Conservation (phyloP, 2,888 invertebrate species). For the Electrophaes corylata region DNA sequence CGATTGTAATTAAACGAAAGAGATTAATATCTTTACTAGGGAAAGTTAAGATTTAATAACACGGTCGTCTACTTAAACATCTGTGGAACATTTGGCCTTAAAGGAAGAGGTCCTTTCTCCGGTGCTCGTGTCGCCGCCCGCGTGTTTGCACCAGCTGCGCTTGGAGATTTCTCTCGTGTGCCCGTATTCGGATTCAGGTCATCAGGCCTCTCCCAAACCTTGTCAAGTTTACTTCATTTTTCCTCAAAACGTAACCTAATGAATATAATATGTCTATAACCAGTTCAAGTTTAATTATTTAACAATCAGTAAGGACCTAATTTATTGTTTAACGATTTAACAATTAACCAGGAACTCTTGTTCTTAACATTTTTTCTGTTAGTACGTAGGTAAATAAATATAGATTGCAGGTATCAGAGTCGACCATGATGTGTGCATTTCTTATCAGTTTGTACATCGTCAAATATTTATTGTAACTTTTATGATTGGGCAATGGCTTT, state of each 20-base stretch:
- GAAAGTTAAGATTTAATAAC: constrained; percentile 39
- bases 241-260: background rate
- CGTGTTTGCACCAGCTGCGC: constrained; percentile 51
- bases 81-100: constrained; percentile 43
- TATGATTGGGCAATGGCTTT: background rate
- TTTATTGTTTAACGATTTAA: too few species aligned
- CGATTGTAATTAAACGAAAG: constrained; percentile 36
- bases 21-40: constrained; percentile 40
- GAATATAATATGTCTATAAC: too few species aligned
- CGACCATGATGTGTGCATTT: background rate
- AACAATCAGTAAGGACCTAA: too few species aligned
- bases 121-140: constrained; percentile 45
- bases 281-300: too few species aligned
- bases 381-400: background rate
- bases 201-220: constrained; percentile 69
- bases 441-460: background rate
- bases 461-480: background rate
- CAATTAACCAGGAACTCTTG: too few species aligned
- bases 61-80: constrained; percentile 35
- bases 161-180: constrained; percentile 74
- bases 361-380: background rate
- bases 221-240: constrained; percentile 43
- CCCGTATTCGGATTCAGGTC: constrained; percentile 80
- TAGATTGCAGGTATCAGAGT: background rate
- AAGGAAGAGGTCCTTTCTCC: constrained; percentile 72